phyloP scores from a whole-genome alignment of 2,113 vertebrate genomes.

The Oreochromis spilurus region DNA sequence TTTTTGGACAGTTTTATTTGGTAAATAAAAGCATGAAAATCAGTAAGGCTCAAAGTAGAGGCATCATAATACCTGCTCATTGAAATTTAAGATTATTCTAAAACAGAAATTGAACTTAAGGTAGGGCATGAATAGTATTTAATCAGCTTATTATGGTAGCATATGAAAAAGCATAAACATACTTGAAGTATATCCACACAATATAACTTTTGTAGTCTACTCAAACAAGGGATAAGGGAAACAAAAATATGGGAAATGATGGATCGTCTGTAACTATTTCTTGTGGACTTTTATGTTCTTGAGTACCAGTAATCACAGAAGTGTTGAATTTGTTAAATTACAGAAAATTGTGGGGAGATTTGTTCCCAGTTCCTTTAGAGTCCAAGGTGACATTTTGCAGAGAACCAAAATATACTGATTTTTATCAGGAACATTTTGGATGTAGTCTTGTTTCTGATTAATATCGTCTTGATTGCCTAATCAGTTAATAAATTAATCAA shows the following conservation, averaged over 20 bases:
- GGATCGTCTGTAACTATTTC: neutral
- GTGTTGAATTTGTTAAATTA: neutral
- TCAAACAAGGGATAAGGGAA: neutral
- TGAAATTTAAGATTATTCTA: neutral
- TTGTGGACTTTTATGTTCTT: neutral
- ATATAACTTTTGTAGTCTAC: neutral
- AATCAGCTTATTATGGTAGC: neutral
- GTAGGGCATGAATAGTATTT: neutral
- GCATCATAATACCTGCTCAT: neutral
- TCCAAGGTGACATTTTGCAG: neutral
- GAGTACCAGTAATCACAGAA: neutral
- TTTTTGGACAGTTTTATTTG: neutral
- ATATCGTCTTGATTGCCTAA: neutral
- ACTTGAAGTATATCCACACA: neutral
- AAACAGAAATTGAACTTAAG: neutral
- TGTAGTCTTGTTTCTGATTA: neutral
- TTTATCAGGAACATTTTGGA: neutral
- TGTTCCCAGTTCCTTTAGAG: neutral
- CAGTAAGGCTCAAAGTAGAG: neutral
- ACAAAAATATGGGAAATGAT: neutral
- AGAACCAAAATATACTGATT: neutral
- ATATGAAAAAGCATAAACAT: neutral
- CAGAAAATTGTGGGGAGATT: neutral
- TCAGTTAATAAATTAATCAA: neutral
- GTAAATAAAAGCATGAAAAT: neutral